Evolutionary conservation across 2,888 invertebrate species (phyloP).

Genomic region (Caenorhabditis becei): DNA sequence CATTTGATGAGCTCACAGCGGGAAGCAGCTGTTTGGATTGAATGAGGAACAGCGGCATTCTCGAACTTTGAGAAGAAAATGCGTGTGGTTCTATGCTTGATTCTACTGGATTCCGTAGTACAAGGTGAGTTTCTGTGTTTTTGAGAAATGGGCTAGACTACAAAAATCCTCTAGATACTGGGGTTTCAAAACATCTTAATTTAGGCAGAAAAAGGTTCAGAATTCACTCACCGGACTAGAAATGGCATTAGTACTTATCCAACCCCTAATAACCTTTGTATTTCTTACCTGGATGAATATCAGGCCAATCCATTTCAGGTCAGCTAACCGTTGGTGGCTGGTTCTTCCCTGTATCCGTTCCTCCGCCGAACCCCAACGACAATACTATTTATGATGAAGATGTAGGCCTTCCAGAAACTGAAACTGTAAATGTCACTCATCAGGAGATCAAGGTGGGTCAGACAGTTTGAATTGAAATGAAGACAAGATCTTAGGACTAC

Average conservation of each 20-base stretch:
- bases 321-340: conserved; percentile 58
- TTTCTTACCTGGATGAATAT: conserved; percentile 29
- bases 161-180: not conserved
- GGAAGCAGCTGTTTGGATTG: conserved; percentile 20
- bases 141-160: not conserved
- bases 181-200: no score
- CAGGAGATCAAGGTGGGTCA: conserved; percentile 54
- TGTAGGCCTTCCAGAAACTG: conserved; percentile 26
- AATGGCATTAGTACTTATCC: no score
- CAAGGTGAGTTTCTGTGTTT: not conserved
- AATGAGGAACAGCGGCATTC: conserved; percentile 9
- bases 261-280: no score
- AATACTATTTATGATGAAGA: conserved; percentile 61
- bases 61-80: conserved; percentile 21
- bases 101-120: not conserved
- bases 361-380: conserved; percentile 41
- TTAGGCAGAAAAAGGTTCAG: no score
- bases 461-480: not conserved
- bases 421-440: conserved; percentile 43
- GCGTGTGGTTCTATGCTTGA: conserved; percentile 14
- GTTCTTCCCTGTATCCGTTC: conserved; percentile 58
- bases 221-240: no score
- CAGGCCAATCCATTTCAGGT: conserved; percentile 53
- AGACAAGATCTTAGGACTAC: conserved; percentile 33
- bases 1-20: conserved; percentile 67